A percentile compares a stretch with the other conserved stretches of the same genome.
Conservation (phyloP, 2,888 invertebrate genomes). For the Lapara coniferarum region DNA sequence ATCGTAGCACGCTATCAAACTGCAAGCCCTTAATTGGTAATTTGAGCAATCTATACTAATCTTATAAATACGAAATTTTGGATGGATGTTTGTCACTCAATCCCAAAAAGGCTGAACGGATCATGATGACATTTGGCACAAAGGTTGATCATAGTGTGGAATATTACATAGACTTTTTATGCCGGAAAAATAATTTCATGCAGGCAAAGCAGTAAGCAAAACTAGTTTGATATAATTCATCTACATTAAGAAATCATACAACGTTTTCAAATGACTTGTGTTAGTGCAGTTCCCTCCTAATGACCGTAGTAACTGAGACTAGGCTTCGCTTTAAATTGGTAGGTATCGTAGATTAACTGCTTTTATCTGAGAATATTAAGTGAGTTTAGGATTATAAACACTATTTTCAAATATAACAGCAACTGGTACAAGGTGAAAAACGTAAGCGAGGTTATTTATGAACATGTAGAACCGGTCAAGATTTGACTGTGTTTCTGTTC, state of each 20-base stretch:
- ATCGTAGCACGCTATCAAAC: neutral
- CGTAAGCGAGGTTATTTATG: neutral
- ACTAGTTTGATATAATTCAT: neutral
- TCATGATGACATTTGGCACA: no score
- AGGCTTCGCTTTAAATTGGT: slow-evolving; percentile 2
- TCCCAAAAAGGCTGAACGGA: no score
- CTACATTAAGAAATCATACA: slow-evolving; percentile 17
- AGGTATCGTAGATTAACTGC: slow-evolving; percentile 15
- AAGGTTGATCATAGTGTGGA: no score
- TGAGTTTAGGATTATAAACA: no score
- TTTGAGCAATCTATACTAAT: neutral
- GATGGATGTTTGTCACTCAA: no score
- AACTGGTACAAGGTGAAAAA: slow-evolving; percentile 16
- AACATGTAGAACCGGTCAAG: neutral
- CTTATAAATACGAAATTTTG: no score
- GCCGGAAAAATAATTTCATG: no score
- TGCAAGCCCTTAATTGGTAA: neutral
- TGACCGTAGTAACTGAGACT: neutral
- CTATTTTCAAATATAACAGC: slow-evolving; percentile 1
- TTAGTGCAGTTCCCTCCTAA: neutral
- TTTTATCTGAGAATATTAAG: slow-evolving; percentile 15
- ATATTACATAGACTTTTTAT: no score
- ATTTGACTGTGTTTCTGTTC: no score
- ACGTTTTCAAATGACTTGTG: slow-evolving; percentile 8
- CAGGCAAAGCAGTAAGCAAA: no score